A percentile compares a stretch with the other conserved stretches of the same genome.
These are phyloP conservation scores for Ceratothoa steindachneri DNA, from an alignment of 2,888 invertebrate species.

Conservation along the genomic window DNA sequence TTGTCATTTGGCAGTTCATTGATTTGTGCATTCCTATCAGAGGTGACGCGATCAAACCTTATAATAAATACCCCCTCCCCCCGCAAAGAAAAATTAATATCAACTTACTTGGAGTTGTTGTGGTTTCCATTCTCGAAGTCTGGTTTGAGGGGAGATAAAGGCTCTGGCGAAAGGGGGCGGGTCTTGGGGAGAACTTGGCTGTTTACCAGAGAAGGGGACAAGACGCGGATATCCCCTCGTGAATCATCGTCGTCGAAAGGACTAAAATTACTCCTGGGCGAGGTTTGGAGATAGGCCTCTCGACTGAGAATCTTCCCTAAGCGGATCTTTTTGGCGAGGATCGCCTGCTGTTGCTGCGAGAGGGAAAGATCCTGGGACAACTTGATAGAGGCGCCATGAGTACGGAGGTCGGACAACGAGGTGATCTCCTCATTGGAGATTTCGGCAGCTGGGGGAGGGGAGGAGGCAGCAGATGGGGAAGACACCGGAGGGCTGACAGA, in stretches of 20 bases:
- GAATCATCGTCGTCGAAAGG: constrained; percentile 23
- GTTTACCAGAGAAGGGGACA: constrained; percentile 45
- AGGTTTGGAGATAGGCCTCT: neutral
- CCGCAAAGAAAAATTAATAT: too few relatives aligned
- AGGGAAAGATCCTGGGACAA: neutral
- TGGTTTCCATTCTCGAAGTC: constrained; percentile 2
- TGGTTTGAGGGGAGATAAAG: neutral
- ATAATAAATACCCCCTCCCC: too few relatives aligned
- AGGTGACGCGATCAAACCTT: too few relatives aligned
- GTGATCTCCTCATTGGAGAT: constrained; percentile 16
- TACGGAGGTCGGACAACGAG: neutral
- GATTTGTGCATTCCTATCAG: too few relatives aligned
- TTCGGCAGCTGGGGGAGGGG: constrained; percentile 30
- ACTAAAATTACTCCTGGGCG: neutral
- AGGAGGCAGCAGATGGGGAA: constrained; percentile 33
- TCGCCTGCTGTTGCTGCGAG: neutral
- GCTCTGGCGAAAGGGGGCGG: constrained; percentile 41
- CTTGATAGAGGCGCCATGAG: neutral
- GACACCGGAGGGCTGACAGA: neutral
- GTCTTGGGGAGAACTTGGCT: constrained; percentile 46
- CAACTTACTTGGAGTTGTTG: constrained; percentile 20
- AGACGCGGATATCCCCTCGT: constrained; percentile 36
- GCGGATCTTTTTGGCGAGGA: neutral
- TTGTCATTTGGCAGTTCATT: too few relatives aligned
- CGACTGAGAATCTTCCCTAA: constrained; percentile 9